These are phyloP conservation scores for Psammodynastes pulverulentus DNA, from an alignment of 2,113 vertebrate species.

Conservation along the genomic window DNA sequence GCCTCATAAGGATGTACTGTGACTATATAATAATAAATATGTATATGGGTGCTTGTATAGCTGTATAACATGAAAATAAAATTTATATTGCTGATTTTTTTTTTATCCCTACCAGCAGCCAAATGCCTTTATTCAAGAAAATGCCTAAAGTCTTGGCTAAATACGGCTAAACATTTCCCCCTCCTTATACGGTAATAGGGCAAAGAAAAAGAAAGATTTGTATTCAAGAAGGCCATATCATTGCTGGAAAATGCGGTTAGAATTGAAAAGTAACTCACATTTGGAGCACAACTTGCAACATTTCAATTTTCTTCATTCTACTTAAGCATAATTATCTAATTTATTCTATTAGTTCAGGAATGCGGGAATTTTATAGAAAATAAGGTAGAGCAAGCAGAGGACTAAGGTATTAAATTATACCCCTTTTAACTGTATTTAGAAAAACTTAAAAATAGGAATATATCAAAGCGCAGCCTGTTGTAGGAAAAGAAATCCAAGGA, in stretches of 20 bases:
- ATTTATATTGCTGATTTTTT: background rate
- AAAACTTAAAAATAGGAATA: slow-evolving; percentile 26
- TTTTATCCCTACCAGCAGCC: background rate
- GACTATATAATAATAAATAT: background rate
- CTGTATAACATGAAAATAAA: background rate
- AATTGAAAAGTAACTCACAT: background rate
- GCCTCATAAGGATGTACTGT: background rate
- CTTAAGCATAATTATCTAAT: background rate
- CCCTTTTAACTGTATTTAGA: background rate
- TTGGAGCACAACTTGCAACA: background rate
- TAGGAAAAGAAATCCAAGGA: background rate
- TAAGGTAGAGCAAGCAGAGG: slow-evolving; percentile 9
- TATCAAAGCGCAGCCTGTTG: background rate
- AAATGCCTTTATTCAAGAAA: background rate
- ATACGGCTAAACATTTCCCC: background rate
- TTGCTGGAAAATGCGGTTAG: background rate
- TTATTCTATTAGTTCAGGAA: background rate
- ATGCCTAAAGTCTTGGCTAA: background rate
- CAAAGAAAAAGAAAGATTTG: background rate
- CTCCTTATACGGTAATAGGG: background rate
- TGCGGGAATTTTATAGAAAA: slow-evolving; percentile 21
- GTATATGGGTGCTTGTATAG: background rate
- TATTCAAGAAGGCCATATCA: background rate
- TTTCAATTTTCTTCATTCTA: background rate
- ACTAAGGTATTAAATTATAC: background rate